These are phyloP conservation scores for Rhorus exstirpatorius DNA, from an alignment of 2,888 invertebrate species.

Conservation along the genomic window DNA sequence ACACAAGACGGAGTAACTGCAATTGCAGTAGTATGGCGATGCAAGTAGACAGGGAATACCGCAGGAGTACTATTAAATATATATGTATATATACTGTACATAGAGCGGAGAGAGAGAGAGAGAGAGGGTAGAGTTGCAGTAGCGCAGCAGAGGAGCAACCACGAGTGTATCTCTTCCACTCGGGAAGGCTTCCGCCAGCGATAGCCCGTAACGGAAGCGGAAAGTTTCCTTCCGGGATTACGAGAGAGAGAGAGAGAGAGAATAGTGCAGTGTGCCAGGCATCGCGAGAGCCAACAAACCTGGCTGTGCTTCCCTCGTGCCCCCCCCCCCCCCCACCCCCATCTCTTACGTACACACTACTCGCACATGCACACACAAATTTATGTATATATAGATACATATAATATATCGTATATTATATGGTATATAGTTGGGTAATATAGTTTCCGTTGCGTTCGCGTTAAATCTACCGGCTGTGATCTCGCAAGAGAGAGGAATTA, in stretches of 20 bases:
- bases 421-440: slow-evolving; percentile 31
- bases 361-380: background rate
- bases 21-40: slow-evolving; percentile 34
- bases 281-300: slow-evolving; percentile 62
- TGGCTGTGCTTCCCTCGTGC: slow-evolving; percentile 59
- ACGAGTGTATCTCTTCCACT: slow-evolving; percentile 81
- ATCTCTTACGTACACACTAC: slow-evolving; percentile 36
- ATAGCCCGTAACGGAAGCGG: slow-evolving; percentile 78
- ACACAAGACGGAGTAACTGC: slow-evolving; percentile 21
- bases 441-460: slow-evolving; percentile 65
- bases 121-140: slow-evolving; percentile 57
- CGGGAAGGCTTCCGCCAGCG: slow-evolving; percentile 76
- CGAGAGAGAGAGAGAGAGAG: slow-evolving; percentile 61
- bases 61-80: slow-evolving; percentile 18
- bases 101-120: slow-evolving; percentile 6
- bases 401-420: slow-evolving; percentile 28
- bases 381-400: slow-evolving; percentile 8
- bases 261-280: slow-evolving; percentile 57
- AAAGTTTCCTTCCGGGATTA: slow-evolving; percentile 82
- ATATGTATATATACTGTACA: slow-evolving; percentile 4
- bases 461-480: slow-evolving; percentile 66
- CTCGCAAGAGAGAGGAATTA: slow-evolving; percentile 30
- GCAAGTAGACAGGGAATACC: slow-evolving; percentile 44
- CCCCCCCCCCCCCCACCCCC: too few species aligned
- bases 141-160: slow-evolving; percentile 65